Base-by-base conservation (phyloP, 2,113 vertebrate species). In the Ochotona curzoniae region DNA sequence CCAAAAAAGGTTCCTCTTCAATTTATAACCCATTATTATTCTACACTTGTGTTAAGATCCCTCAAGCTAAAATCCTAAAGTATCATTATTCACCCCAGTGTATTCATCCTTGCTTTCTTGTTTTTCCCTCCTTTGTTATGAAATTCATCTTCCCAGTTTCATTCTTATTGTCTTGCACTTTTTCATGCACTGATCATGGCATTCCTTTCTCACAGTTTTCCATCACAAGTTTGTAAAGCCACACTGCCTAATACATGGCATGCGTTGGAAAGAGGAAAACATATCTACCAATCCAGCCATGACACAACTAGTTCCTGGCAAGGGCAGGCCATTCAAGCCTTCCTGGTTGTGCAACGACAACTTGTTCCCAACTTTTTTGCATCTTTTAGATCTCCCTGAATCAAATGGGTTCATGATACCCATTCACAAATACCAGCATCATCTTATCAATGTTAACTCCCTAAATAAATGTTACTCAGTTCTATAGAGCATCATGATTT, bases 341-440 rank as follows among this genome's bases (percentile, higher is more conserved):
- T 23, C 57, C 3, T 47, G 8, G 15, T 69, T 69, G 28, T 81
- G 25, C 2, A 35, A 17, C 23, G 64, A 9, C 64, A 73, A 26
- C n/a, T 35, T 17, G 35, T 63, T 82, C 18, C 1, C 1, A 81
- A n/a, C 11, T 0, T 73, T 44, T 38, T 14, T 64, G 25, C 47
- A 89, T 60, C 54, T 60, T 74, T 10, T 11, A 47, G 4, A 17
- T 28, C 2, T 26, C 49, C 21, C 8, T 26, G 25, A 78, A 66
- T 2, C n/a, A 63, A 17, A 14, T 57, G 17, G 78, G 8, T 1
- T 83, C 10, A 12, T 0, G 12, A 2, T 28, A 0, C 32, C 5
- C 12, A 47, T 13, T 83, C 4, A 49, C 38, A 64, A 49, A 66
- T 1, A 30, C 0, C 20, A 84, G 21, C 6, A 66, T 5, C 6